Percentiles rank a stretch among this genome's conserved stretches.
phyloP scores from a whole-genome alignment of 1,140 invertebrate genomes.

The Agraylea sexmaculata region DNA sequence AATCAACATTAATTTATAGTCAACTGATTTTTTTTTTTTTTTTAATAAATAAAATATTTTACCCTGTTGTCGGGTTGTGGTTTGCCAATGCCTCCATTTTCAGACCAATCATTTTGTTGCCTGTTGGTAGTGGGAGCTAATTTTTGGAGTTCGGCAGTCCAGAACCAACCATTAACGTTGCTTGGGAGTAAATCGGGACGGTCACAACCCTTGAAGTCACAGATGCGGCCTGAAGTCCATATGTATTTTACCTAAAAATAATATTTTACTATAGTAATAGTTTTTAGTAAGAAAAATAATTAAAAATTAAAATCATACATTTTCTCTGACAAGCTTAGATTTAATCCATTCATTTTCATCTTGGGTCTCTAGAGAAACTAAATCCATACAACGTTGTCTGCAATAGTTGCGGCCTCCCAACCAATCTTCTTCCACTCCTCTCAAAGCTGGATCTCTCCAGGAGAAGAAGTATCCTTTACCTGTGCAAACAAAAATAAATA shows the following conservation, averaged over 20 bases:
- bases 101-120: conserved; percentile 71
- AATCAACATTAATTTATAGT: neutral
- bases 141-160: conserved; percentile 72
- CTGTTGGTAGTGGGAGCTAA: conserved; percentile 62
- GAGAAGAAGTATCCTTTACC: conserved; percentile 72
- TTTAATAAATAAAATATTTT: conserved; percentile 11
- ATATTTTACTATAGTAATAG: neutral
- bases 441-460: conserved; percentile 63
- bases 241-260: conserved; percentile 58
- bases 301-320: conserved; percentile 39
- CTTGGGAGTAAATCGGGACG: conserved; percentile 63
- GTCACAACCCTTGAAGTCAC: conserved; percentile 74
- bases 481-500: conserved; percentile 24
- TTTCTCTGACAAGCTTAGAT: conserved; percentile 55
- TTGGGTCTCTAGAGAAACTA: conserved; percentile 67
- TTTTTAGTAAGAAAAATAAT: neutral
- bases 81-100: conserved; percentile 62
- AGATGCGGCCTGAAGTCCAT: conserved; percentile 76
- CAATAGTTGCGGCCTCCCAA: conserved; percentile 70
- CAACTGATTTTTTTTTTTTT: neutral
- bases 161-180: conserved; percentile 77
- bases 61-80: conserved; percentile 71
- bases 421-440: conserved; percentile 68
- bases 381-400: conserved; percentile 74
- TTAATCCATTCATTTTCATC: conserved; percentile 76